A percentile compares a stretch with the other conserved stretches of the same genome.
phyloP scores from a whole-genome alignment of 92 coral and sea anemone genomes.

The Pocillopora grandis region DNA sequence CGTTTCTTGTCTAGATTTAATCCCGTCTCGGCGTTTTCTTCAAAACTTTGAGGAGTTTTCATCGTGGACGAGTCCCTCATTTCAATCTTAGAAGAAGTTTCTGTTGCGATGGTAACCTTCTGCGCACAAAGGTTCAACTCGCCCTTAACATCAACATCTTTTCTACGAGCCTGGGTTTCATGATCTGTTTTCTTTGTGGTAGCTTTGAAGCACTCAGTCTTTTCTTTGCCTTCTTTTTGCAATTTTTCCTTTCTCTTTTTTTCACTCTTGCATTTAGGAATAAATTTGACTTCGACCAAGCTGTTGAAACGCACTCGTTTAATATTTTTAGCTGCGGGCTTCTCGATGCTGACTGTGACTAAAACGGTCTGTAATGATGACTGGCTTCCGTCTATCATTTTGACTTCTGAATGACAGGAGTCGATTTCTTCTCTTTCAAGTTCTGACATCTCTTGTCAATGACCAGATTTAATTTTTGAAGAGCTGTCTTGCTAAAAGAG shows the following conservation, averaged over 20 bases:
- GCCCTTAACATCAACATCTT: constrained; percentile 20
- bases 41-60: background rate
- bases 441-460: background rate
- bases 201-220: constrained; percentile 1
- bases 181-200: background rate
- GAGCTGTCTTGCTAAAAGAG: background rate
- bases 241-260: constrained; percentile 13
- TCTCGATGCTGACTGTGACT: constrained; percentile 58
- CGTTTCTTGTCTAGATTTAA: background rate
- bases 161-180: background rate
- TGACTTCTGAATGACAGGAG: background rate
- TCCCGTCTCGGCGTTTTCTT: background rate
- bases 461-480: background rate
- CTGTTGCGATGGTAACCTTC: background rate
- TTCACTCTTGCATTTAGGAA: background rate
- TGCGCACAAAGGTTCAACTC: background rate
- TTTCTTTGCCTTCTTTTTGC: constrained; percentile 7
- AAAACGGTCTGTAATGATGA: constrained; percentile 52
- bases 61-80: background rate
- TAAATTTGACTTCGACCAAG: constrained; percentile 64
- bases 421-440: background rate
- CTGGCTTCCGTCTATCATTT: constrained; percentile 12
- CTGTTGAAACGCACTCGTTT: constrained; percentile 72
- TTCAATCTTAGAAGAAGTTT: background rate
- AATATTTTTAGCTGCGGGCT: constrained; percentile 16